Evolutionary conservation across 2,888 invertebrate genomes (phyloP).

Genomic region (Drosophila demipolita): DNA sequence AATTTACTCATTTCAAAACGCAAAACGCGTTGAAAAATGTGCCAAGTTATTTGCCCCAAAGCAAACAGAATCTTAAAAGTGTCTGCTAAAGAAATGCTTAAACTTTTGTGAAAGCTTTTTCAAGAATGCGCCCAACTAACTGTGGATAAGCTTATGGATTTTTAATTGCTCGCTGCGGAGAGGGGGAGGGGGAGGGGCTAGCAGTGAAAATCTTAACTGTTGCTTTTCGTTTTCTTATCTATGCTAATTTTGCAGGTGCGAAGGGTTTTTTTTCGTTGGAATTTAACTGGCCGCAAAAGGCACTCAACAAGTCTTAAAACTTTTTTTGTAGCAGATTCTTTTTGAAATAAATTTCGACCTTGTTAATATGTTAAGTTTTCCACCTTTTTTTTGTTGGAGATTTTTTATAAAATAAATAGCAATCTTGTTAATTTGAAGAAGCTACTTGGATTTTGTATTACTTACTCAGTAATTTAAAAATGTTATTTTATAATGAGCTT

Average conservation of each 20-base stretch:
- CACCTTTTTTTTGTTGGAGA: neutral
- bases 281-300: neutral
- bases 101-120: conserved; percentile 53
- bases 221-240: conserved; percentile 19
- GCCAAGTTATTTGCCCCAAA: conserved; percentile 63
- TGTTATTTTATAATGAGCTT: neutral
- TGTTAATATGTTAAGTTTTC: neutral
- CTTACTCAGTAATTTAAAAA: neutral
- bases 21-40: conserved; percentile 59
- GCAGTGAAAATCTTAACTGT: neutral
- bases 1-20: conserved; percentile 71
- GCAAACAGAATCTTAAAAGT: conserved; percentile 36
- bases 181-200: neutral
- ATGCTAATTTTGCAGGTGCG: conserved; percentile 3
- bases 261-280: neutral
- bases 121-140: conserved; percentile 62
- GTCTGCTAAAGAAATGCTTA: conserved; percentile 29
- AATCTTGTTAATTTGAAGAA: neutral
- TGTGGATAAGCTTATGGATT: conserved; percentile 61
- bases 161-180: conserved; percentile 60
- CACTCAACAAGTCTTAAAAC: neutral
- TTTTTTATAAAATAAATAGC: neutral
- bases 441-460: neutral
- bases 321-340: neutral
- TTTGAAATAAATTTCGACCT: neutral